Evolutionary conservation across 2,797 vertebrate species (phyloP).

Genomic region (Gymnothorax javanicus): DNA sequence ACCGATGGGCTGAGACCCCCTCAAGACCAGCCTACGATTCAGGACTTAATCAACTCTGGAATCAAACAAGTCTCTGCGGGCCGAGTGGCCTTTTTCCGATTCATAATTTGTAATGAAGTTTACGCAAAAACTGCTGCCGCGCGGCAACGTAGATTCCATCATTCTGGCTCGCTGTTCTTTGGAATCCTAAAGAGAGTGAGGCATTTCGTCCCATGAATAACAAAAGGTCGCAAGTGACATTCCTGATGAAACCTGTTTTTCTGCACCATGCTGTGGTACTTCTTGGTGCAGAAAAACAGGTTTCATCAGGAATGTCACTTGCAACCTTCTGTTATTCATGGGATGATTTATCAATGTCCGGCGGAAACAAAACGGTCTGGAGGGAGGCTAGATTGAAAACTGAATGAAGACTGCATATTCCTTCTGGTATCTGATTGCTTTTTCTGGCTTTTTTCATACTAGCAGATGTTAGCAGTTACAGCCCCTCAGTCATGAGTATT

Average conservation of each 20-base stretch:
- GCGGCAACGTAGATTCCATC: constrained; percentile 13
- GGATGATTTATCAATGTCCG: constrained; percentile 42
- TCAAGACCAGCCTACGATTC: constrained; percentile 36
- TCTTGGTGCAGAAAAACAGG: no score
- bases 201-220: no score
- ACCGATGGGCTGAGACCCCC: constrained; percentile 31
- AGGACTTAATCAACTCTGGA: constrained; percentile 43
- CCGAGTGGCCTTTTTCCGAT: constrained; percentile 34
- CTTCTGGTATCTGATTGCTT: constrained; percentile 3
- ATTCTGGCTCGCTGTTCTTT: constrained; percentile 24
- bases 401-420: constrained; percentile 12
- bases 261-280: no score
- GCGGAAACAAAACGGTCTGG: constrained; percentile 36
- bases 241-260: no score
- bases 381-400: constrained; percentile 33
- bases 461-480: constrained; percentile 17
- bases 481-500: not conserved
- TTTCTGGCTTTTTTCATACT: not conserved
- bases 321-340: no score
- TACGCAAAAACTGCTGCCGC: constrained; percentile 26
- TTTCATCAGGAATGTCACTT: no score
- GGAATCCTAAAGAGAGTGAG: constrained; percentile 29
- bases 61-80: constrained; percentile 30
- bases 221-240: no score
- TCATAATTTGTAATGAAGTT: constrained; percentile 42